Conservation (phyloP, 2,113 vertebrate genomes). For the Myodes glareolus region DNA sequence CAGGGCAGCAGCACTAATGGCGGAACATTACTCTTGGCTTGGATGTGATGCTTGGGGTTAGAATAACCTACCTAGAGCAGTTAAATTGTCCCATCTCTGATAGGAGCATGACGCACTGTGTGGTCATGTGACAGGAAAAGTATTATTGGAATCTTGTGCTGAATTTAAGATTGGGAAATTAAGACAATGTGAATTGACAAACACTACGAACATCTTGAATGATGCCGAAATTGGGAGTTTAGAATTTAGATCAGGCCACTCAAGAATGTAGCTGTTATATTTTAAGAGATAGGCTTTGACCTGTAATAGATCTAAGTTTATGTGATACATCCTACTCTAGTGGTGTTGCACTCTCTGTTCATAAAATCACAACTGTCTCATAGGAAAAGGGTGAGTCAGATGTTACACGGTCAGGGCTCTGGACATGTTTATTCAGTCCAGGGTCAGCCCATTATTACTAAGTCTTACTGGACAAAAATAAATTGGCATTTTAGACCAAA, state of each 20-base stretch:
- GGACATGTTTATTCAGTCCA: conserved; percentile 34
- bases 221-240: background rate
- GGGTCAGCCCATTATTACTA: conserved; percentile 40
- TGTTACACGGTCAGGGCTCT: background rate
- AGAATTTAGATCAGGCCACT: conserved; percentile 32
- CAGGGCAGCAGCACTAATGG: too few species aligned
- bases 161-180: background rate
- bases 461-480: conserved; percentile 48
- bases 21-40: background rate
- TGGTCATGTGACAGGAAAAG: background rate
- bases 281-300: conserved; percentile 54
- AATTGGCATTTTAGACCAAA: conserved; percentile 56
- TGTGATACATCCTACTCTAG: conserved; percentile 45
- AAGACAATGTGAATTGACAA: background rate
- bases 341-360: conserved; percentile 47
- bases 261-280: conserved; percentile 29
- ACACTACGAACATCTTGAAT: background rate
- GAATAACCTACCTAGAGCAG: background rate
- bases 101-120: rapidly evolving
- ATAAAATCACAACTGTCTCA: conserved; percentile 61
- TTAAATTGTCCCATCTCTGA: background rate
- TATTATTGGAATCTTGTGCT: background rate
- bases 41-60: background rate
- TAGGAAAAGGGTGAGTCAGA: conserved; percentile 42
- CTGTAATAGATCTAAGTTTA: conserved; percentile 50